These are phyloP conservation scores for Anaspis maculata DNA, from an alignment of 2,888 invertebrate genomes.

Conservation along the genomic window DNA sequence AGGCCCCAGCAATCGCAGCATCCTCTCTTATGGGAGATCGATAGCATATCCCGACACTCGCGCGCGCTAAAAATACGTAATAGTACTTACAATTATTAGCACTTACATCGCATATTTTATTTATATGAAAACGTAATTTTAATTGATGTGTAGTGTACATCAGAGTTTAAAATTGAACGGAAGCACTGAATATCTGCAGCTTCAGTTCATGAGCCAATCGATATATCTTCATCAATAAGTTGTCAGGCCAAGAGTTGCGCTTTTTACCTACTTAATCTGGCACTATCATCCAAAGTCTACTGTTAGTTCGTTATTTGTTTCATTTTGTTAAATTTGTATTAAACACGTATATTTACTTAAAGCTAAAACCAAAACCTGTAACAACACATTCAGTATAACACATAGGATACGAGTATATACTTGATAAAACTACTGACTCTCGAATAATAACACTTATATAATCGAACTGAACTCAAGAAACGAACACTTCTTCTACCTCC, in stretches of 20 bases:
- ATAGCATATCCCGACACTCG: constrained; percentile 33
- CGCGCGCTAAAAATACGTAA: constrained; percentile 25
- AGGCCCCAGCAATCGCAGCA: constrained; percentile 34
- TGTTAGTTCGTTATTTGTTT: too few species aligned
- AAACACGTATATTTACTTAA: constrained; percentile 11
- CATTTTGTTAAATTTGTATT: too few species aligned
- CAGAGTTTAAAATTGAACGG: constrained; percentile 13
- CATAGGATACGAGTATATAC: constrained; percentile 3
- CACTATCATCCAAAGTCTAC: constrained; percentile 9
- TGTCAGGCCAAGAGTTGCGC: constrained; percentile 12
- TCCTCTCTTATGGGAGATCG: constrained; percentile 34
- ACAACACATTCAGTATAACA: constrained; percentile 15
- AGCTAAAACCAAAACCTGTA: constrained; percentile 13
- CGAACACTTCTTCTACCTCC: constrained; percentile 14
- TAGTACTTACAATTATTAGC: constrained; percentile 30
- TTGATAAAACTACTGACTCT: neutral
- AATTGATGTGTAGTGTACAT: constrained; percentile 34
- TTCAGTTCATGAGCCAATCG: constrained; percentile 21
- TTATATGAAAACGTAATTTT: constrained; percentile 37
- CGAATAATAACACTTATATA: neutral
- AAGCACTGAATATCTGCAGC: constrained; percentile 13
- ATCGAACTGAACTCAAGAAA: constrained; percentile 6
- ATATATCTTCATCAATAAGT: constrained; percentile 19
- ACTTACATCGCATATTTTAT: constrained; percentile 38
- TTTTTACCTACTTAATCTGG: constrained; percentile 12